A percentile compares a stretch with the other conserved stretches of the same genome.
Conservation (phyloP, 2,113 vertebrate species). For the Reinhardtius hippoglossoides region DNA sequence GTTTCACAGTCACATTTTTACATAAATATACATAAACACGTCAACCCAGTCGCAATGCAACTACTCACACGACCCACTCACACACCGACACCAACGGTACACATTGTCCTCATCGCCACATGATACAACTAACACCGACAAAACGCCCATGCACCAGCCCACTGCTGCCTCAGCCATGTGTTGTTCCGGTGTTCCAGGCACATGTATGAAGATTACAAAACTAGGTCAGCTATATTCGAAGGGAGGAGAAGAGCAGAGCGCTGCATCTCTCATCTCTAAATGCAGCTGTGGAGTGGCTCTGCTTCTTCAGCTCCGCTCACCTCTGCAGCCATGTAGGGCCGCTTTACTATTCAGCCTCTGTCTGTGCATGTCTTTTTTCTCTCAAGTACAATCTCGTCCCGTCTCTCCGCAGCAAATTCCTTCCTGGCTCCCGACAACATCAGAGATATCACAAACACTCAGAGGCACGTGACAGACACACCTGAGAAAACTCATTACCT, state of each 20-base stretch:
- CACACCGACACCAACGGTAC: slow-evolving; percentile 1
- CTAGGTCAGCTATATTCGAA: slow-evolving; percentile 76
- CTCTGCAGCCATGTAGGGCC: slow-evolving; percentile 36
- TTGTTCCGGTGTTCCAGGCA: slow-evolving; percentile 46
- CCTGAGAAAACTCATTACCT: slow-evolving; percentile 37
- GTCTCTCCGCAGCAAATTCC: background rate
- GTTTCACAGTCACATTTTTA: slow-evolving; percentile 11
- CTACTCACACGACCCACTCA: slow-evolving; percentile 1
- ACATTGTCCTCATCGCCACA: slow-evolving; percentile 13
- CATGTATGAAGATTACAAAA: slow-evolving; percentile 70
- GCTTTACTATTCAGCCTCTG: slow-evolving; percentile 39
- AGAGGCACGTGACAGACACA: slow-evolving; percentile 8
- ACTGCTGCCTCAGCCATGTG: slow-evolving; percentile 36
- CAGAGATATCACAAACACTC: slow-evolving; percentile 10
- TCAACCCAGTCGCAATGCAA: background rate
- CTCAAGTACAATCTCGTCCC: slow-evolving; percentile 30
- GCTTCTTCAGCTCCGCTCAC: slow-evolving; percentile 41
- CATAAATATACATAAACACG: slow-evolving; percentile 1
- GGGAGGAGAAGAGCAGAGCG: slow-evolving; percentile 50
- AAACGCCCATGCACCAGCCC: background rate
- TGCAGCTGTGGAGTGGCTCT: slow-evolving; percentile 41
- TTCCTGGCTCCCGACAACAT: slow-evolving; percentile 17
- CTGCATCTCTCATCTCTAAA: slow-evolving; percentile 65
- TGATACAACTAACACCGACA: background rate
- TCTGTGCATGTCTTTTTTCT: slow-evolving; percentile 15